A percentile compares a stretch with the other conserved stretches of the same genome.
These are phyloP conservation scores for Tridacna crocea DNA, from an alignment of 2,888 invertebrate species.

Conservation along the genomic window DNA sequence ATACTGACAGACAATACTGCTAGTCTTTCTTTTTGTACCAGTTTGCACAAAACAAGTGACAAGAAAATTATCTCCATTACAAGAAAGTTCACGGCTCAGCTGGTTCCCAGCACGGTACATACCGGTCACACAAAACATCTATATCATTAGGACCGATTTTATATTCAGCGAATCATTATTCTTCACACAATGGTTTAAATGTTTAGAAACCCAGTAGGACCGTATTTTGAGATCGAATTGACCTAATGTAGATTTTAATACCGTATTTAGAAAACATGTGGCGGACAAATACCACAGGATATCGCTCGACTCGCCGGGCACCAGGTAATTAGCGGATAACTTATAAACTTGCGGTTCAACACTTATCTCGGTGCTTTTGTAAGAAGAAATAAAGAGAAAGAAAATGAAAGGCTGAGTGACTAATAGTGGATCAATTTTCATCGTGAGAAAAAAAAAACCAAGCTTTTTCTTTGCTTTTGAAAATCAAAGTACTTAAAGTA, in stretches of 20 bases:
- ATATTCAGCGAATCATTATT: slow-evolving; percentile 17
- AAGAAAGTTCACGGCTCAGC: slow-evolving; percentile 9
- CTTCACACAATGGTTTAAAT: slow-evolving; percentile 24
- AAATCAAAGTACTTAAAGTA: too few species aligned
- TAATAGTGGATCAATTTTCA: too few species aligned
- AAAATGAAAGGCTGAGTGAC: too few species aligned
- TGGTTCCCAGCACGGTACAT: background rate
- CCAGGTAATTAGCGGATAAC: slow-evolving; percentile 21
- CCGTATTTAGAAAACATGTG: slow-evolving; percentile 27
- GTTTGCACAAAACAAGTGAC: background rate
- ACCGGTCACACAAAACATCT: slow-evolving; percentile 19
- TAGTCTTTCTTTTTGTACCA: too few species aligned
- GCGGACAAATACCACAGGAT: slow-evolving; percentile 12
- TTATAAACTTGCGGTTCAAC: slow-evolving; percentile 16
- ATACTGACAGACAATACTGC: too few species aligned
- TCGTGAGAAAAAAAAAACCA: too few species aligned
- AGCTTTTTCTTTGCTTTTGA: too few species aligned
- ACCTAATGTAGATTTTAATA: slow-evolving; percentile 20
- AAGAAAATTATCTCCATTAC: slow-evolving; percentile 21
- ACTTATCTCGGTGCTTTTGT: too few species aligned
- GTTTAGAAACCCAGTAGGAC: background rate
- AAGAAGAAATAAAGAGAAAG: too few species aligned
- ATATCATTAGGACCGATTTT: slow-evolving; percentile 17
- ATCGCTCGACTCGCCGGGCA: background rate
- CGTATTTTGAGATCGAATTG: slow-evolving; percentile 14